Evolutionary conservation across 2,797 vertebrate species (phyloP).

Genomic region (Rhadinocentrus ornatus): DNA sequence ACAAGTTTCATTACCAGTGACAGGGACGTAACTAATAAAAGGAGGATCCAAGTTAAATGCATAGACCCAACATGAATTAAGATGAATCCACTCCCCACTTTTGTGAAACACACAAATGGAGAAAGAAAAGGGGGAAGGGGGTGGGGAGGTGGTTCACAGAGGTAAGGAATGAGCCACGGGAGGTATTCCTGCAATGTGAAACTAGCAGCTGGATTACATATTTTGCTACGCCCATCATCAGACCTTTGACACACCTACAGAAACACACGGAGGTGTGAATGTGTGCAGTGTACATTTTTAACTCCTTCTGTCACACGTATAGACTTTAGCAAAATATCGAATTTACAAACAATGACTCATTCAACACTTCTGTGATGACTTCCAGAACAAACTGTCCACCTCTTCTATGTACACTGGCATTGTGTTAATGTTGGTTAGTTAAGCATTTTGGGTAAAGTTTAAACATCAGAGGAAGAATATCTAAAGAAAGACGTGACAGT

Average conservation of each 20-base stretch:
- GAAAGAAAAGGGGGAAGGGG: not conserved
- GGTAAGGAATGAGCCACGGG: slow-evolving; percentile 12
- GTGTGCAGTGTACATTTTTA: not conserved
- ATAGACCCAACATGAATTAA: not conserved
- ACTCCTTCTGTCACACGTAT: not conserved
- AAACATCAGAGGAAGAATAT: not conserved
- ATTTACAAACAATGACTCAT: not conserved
- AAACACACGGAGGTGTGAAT: not conserved
- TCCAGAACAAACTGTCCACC: not conserved
- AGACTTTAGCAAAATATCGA: not conserved
- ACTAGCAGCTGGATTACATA: slow-evolving; percentile 64
- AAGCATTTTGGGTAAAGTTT: not conserved
- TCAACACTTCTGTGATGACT: not conserved
- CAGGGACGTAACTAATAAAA: not conserved
- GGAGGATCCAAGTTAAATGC: not conserved
- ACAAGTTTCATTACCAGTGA: not conserved
- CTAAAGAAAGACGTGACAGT: not conserved
- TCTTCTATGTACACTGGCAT: not conserved
- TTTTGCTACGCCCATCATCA: slow-evolving; percentile 23
- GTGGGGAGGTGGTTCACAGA: not conserved
- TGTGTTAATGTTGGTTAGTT: not conserved
- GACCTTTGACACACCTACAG: slow-evolving; percentile 16
- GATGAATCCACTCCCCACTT: not conserved
- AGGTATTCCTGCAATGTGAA: slow-evolving; percentile 63
- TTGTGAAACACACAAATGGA: not conserved